phyloP scores from a whole-genome alignment of 2,888 invertebrate genomes.

The Salpingus planirostris region DNA sequence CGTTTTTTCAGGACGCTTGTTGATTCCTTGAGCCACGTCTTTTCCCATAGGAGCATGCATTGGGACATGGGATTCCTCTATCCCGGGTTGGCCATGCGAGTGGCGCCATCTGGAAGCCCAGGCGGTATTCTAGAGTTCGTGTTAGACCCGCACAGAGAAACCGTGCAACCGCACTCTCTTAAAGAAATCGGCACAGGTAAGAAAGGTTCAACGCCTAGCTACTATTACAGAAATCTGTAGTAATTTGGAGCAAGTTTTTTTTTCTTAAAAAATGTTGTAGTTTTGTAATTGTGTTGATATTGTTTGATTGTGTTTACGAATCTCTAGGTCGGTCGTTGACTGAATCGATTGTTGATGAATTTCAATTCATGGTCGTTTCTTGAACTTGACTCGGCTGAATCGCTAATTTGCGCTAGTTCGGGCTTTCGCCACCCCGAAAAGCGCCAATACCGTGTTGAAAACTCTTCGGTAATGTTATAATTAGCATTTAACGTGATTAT shows the following conservation, averaged over 20 bases:
- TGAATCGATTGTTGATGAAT: no score
- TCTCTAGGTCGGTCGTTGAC: no score
- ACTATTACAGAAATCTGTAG: conserved; percentile 1
- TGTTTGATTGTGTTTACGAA: no score
- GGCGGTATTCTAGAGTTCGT: conserved; percentile 68
- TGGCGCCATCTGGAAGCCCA: conserved; percentile 61
- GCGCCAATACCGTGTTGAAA: no score
- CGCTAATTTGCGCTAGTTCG: no score
- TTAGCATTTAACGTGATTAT: no score
- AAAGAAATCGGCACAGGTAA: conserved; percentile 58
- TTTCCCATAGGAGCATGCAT: conserved; percentile 61
- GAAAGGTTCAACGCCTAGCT: background rate
- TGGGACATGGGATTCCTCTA: conserved; percentile 68
- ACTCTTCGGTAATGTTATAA: no score
- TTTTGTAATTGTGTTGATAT: no score
- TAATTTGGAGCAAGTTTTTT: no score
- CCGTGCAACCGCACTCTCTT: conserved; percentile 44
- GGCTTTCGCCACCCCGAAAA: no score
- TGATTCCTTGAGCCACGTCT: conserved; percentile 58
- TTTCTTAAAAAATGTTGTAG: background rate
- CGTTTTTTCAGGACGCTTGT: conserved; percentile 50
- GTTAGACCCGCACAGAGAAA: conserved; percentile 52
- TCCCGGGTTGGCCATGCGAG: conserved; percentile 65
- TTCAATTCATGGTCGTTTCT: no score
- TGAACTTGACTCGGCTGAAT: no score